Evolutionary conservation across 2,888 invertebrate genomes (phyloP).

Genomic region (Melitaea athalia): DNA sequence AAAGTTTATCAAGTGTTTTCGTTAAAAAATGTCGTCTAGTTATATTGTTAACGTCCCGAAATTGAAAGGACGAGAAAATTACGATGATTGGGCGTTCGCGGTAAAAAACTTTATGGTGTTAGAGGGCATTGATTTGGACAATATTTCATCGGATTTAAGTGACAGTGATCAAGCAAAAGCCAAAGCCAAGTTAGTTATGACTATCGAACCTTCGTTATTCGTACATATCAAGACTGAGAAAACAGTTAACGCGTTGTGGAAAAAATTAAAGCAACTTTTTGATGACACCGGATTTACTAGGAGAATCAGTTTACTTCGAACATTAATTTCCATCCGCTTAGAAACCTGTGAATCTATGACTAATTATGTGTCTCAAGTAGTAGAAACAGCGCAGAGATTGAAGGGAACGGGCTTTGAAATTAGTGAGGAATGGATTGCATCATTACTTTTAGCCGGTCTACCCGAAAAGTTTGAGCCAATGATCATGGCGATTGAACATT

Average conservation of each 20-base stretch:
- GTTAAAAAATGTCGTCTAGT: neutral
- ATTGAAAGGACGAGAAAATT: slow-evolving; percentile 13
- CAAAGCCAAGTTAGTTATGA: neutral
- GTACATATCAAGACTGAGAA: slow-evolving; percentile 1
- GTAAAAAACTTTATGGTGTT: neutral
- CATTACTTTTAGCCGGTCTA: slow-evolving; percentile 27
- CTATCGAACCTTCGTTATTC: neutral
- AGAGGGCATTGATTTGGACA: neutral
- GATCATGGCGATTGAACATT: slow-evolving; percentile 25
- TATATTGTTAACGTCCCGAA: slow-evolving; percentile 11
- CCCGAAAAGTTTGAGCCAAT: slow-evolving; percentile 22
- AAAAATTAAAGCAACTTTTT: no score
- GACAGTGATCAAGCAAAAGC: neutral
- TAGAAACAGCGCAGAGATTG: slow-evolving; percentile 6
- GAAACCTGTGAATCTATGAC: slow-evolving; percentile 9
- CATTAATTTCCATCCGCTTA: slow-evolving; percentile 5
- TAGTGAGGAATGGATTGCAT: slow-evolving; percentile 29
- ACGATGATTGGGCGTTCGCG: slow-evolving; percentile 6
- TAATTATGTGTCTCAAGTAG: neutral
- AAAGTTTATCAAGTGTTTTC: neutral
- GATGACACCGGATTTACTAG: no score
- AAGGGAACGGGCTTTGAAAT: slow-evolving; percentile 24
- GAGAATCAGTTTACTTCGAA: no score
- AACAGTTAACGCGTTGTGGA: no score
- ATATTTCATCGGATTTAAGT: neutral